Conservation (phyloP, 2,888 invertebrate genomes). For the Cryptophagus acutangulus region DNA sequence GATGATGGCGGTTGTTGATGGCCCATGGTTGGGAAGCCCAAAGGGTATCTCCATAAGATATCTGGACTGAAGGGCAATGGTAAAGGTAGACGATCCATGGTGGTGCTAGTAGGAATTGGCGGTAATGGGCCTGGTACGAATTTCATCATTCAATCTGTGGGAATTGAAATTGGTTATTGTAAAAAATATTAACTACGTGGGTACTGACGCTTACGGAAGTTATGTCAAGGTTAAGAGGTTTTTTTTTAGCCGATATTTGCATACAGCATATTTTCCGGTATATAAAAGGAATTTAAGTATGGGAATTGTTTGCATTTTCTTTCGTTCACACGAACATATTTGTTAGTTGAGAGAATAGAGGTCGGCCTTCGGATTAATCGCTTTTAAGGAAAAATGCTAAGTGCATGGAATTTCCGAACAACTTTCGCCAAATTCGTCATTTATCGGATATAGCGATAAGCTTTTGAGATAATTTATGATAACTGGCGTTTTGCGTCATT, state of each 20-base stretch:
- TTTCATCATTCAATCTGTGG: slow-evolving; percentile 48
- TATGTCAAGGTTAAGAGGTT: slow-evolving; percentile 28
- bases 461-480: no score
- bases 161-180: slow-evolving; percentile 12
- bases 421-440: no score
- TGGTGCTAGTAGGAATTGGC: slow-evolving; percentile 51
- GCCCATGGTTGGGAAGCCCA: slow-evolving; percentile 66
- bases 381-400: no score
- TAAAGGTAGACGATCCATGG: slow-evolving; percentile 71
- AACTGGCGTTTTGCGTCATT: no score
- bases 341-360: not conserved
- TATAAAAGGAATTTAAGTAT: slow-evolving; percentile 14
- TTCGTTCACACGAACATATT: slow-evolving; percentile 1
- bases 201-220: slow-evolving; percentile 35
- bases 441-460: no score
- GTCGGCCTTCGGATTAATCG: not conserved
- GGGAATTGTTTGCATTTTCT: no score
- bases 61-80: slow-evolving; percentile 79
- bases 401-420: no score
- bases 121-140: slow-evolving; percentile 50
- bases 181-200: slow-evolving; percentile 20
- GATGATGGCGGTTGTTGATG: slow-evolving; percentile 59
- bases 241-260: slow-evolving; percentile 32
- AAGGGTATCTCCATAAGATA: slow-evolving; percentile 81
- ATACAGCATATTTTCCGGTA: slow-evolving; percentile 34